phyloP scores from a whole-genome alignment of 2,888 invertebrate genomes.

The Masnerella sp. region DNA sequence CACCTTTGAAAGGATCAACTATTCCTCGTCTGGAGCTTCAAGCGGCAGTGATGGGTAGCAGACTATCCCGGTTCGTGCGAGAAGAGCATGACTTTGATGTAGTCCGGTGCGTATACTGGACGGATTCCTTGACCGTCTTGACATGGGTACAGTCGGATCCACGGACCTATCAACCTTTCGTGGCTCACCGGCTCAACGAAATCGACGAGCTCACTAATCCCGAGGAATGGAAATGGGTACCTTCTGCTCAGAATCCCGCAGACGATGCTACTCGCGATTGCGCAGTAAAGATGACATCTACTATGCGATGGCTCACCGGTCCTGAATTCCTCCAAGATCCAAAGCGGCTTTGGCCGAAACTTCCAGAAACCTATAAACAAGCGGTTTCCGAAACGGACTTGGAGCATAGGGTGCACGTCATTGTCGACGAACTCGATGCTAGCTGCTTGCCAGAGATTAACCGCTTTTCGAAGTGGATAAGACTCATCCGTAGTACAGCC shows the following conservation, averaged over 20 bases:
- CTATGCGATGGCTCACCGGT: conserved; percentile 38
- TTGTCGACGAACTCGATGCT: neutral
- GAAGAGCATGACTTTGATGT: neutral
- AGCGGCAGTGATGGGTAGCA: neutral
- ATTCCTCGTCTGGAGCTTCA: conserved; percentile 19
- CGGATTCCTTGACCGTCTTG: conserved; percentile 54
- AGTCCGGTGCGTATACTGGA: neutral
- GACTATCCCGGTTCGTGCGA: neutral
- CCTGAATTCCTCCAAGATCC: conserved; percentile 18
- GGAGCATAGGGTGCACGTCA: neutral
- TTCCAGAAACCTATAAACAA: neutral
- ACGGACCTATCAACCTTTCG: conserved; percentile 36
- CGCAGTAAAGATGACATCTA: neutral
- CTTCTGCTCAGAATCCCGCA: conserved; percentile 12
- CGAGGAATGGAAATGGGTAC: conserved; percentile 58
- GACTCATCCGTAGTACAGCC: conserved; percentile 1
- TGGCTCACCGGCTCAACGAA: conserved; percentile 60
- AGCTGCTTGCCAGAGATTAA: neutral
- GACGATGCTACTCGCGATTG: conserved; percentile 17
- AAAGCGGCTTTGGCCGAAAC: neutral
- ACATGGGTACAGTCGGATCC: conserved; percentile 52
- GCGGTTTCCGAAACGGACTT: neutral
- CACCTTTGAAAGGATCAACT: conserved; percentile 7
- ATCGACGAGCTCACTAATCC: conserved; percentile 55
- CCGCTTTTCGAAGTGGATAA: neutral